Percentiles rank a stretch among this genome's conserved stretches.
Evolutionary conservation across 2,888 invertebrate species (phyloP).

Genomic region (Cabera pusaria): DNA sequence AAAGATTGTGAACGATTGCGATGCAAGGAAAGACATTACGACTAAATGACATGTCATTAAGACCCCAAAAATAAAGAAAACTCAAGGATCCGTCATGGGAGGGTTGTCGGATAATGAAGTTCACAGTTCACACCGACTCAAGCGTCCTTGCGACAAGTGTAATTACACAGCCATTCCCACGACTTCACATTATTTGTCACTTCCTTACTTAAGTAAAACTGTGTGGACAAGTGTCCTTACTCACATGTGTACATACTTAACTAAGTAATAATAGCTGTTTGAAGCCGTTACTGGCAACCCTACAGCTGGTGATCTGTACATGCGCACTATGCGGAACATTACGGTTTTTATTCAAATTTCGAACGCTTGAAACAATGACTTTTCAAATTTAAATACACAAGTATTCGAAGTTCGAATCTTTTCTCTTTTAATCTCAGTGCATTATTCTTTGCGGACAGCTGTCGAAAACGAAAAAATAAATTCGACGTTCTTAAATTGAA

Average conservation of each 20-base stretch:
- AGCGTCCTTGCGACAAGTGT: conserved; percentile 41
- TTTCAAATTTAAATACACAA: conserved; percentile 30
- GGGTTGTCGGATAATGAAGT: conserved; percentile 39
- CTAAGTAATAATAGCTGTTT: conserved; percentile 27
- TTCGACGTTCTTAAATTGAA: conserved; percentile 67
- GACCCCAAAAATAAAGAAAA: conserved; percentile 31
- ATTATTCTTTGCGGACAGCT: conserved; percentile 56
- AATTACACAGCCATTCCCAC: conserved; percentile 60
- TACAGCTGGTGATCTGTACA: conserved; percentile 57
- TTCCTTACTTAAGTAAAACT: conserved; percentile 43
- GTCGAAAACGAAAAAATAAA: conserved; percentile 59
- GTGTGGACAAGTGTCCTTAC: conserved; percentile 44
- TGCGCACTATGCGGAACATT: conserved; percentile 71
- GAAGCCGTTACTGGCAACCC: conserved; percentile 39
- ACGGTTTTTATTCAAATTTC: conserved; percentile 78
- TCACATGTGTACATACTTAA: conserved; percentile 30
- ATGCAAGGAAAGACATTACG: conserved; percentile 11
- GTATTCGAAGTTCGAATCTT: conserved; percentile 24
- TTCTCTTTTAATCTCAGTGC: conserved; percentile 45
- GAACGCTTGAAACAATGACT: conserved; percentile 41
- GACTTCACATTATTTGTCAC: conserved; percentile 51
- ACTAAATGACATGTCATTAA: conserved; percentile 24
- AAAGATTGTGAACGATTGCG: no score
- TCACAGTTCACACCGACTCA: conserved; percentile 35
- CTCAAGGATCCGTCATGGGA: conserved; percentile 39